Conservation (phyloP, 1,140 invertebrate genomes). For the Temnothorax curvispinosus region DNA sequence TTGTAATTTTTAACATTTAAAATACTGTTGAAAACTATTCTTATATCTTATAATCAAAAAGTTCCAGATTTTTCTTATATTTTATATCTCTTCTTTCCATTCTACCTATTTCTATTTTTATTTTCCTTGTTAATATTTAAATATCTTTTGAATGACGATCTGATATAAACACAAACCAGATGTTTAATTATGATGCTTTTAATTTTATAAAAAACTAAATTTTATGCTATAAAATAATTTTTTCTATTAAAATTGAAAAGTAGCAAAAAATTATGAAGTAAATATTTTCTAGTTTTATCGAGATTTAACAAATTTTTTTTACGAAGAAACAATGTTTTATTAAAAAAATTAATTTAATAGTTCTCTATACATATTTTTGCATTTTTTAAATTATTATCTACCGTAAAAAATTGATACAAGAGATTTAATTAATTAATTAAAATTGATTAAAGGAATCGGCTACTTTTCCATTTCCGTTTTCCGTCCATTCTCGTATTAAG, state of each 20-base stretch:
- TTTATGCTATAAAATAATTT: not conserved
- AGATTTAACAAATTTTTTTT: not conserved
- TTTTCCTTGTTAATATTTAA: too few relatives aligned
- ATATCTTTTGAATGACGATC: too few relatives aligned
- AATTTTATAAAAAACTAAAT: not conserved
- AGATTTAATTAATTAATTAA: not conserved
- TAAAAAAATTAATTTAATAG: not conserved
- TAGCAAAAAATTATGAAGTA: not conserved
- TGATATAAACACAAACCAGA: not conserved
- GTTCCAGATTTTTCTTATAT: too few relatives aligned
- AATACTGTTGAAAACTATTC: too few relatives aligned
- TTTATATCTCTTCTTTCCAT: too few relatives aligned
- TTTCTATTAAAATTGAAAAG: not conserved
- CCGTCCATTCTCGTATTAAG: not conserved
- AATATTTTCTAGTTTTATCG: not conserved
- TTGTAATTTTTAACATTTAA: too few relatives aligned
- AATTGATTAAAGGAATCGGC: not conserved
- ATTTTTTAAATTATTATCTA: not conserved
- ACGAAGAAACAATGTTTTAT: not conserved
- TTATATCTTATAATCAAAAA: too few relatives aligned
- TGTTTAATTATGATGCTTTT: not conserved
- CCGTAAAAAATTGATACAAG: not conserved
- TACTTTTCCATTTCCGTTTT: not conserved
- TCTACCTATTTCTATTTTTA: too few relatives aligned
- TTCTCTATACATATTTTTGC: not conserved